Base-by-base conservation (phyloP, 2,113 vertebrate species). In the Rhabdornis inornatus region DNA sequence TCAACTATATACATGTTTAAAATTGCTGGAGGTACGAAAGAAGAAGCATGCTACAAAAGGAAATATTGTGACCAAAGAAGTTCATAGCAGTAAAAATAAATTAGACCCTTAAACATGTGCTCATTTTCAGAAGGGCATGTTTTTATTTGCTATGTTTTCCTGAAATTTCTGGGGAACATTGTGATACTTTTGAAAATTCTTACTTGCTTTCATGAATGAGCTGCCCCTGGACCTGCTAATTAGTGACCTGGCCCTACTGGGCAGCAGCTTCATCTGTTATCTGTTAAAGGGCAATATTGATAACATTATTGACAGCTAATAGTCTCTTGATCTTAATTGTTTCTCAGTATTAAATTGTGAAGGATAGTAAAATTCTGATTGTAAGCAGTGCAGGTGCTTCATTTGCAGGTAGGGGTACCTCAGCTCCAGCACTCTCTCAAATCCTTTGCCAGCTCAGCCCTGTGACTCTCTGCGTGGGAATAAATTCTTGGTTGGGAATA, bases 341-440 rank as follows among this genome's bases (percentile, higher is more conserved):
- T 81, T 45, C 14, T 63, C 45, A 7, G 15, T 78, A 44, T 27
- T 49, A 65, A 78, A 49, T 63, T 42, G 22, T 77, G 64, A 87
- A 45, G n/a, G 9, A 16, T 24, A 63, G 37, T 52, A 66, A 66
- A 50, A 71, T 52, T 35, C 30, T 59, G 37, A 52, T 33, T 27
- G 19, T 31, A 66, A 75, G 44, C 30, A 18, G 27, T 61, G 49
- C 57, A 49, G 52, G 17, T 64, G 57, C 24, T 31, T 83, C 68
- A 61, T 44, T 80, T 64, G 28, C n/a, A 11, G 1, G 1, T 23
- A 22, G 35, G 50, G 59, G 22, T 59, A 44, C 14, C 1, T 55
- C 20, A 64, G 4, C 31, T 60, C 30, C 6, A 8, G 14, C 0
- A 0, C 11, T 17, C n/a, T 61, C 55, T 75, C 30, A 60, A 15